Evolutionary conservation across 2,113 vertebrate species (phyloP).

Genomic region (Strix uralensis): DNA sequence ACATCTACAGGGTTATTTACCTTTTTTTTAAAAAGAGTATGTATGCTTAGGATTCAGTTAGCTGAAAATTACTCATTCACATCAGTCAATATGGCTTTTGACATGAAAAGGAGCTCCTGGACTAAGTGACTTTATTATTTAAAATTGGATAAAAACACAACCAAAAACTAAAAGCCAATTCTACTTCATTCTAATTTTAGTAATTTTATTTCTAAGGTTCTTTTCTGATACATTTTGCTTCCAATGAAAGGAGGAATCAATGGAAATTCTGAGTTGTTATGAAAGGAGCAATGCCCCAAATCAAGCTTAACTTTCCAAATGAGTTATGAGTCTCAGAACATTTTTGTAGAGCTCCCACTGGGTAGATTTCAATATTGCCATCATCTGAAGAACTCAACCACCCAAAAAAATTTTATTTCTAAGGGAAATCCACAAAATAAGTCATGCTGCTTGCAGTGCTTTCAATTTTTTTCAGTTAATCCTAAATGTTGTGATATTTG

Average conservation of each 20-base stretch:
- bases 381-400: background rate
- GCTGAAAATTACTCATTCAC: conserved; percentile 17
- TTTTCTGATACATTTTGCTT: background rate
- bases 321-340: background rate
- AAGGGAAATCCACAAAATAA: background rate
- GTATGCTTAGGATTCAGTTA: background rate
- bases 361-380: background rate
- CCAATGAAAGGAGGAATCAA: background rate
- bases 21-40: background rate
- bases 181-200: background rate
- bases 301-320: background rate
- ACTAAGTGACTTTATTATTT: background rate
- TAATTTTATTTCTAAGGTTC: background rate
- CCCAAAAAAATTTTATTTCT: background rate
- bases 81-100: background rate
- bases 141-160: background rate
- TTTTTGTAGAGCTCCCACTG: background rate
- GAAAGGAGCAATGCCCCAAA: background rate
- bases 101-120: background rate
- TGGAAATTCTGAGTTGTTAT: background rate
- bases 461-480: background rate
- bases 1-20: background rate
- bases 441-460: background rate
- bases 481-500: background rate
- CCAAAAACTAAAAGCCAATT: background rate